phyloP scores from a whole-genome alignment of 2,113 vertebrate genomes.

The Pygoscelis antarcticus region DNA sequence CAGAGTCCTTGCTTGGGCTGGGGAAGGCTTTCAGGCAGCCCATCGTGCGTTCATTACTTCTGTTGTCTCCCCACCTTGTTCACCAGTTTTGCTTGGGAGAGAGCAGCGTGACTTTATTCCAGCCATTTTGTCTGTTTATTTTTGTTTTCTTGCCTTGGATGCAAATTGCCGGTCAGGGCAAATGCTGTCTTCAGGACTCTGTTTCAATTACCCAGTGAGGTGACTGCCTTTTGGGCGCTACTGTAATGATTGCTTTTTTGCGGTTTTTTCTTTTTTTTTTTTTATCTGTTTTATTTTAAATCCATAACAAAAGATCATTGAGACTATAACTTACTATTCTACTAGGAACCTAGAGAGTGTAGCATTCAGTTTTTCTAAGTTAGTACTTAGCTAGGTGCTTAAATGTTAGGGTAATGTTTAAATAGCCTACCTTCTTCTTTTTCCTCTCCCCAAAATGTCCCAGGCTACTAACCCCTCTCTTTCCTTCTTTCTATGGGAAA shows the following conservation, averaged over 20 bases:
- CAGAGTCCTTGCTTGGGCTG: not conserved
- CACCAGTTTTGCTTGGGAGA: not conserved
- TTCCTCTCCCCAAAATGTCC: not conserved
- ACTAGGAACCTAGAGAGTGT: not conserved
- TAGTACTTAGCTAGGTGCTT: not conserved
- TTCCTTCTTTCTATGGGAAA: not conserved
- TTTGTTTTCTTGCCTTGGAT: not conserved
- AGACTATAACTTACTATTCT: not conserved
- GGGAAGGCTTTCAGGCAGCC: not conserved
- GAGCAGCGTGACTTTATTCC: not conserved
- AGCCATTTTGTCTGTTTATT: not conserved
- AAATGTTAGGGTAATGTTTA: not conserved
- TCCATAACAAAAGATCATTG: not conserved
- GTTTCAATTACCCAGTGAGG: not conserved
- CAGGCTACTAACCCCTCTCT: not conserved
- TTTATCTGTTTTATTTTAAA: not conserved
- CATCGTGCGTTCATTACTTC: fast-evolving
- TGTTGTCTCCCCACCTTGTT: not conserved
- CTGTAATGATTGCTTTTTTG: not conserved
- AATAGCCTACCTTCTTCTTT: too few species aligned
- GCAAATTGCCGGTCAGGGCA: not conserved
- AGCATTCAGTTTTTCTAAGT: not conserved
- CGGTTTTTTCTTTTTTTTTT: not conserved
- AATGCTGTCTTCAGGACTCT: not conserved
- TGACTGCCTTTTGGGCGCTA: not conserved